A percentile compares a stretch with the other conserved stretches of the same genome.
Conservation (phyloP, 2,797 vertebrate genomes). For the Halcyon chelicuti region DNA sequence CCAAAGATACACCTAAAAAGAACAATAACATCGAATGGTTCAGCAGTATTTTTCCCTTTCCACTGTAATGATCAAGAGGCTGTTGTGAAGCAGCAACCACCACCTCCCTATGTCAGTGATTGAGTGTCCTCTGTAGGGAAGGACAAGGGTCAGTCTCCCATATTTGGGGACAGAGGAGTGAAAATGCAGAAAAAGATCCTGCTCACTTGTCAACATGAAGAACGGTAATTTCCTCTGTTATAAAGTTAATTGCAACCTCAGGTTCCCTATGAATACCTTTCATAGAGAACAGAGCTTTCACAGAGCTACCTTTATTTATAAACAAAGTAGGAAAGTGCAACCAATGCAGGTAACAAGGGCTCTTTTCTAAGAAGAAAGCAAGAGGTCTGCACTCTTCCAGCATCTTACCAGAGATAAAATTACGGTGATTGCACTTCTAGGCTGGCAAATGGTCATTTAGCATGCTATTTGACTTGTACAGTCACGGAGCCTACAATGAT, state of each 20-base stretch:
- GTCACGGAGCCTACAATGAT: background rate
- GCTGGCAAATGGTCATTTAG: constrained; percentile 5
- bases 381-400: background rate
- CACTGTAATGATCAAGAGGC: background rate
- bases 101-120: background rate
- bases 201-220: background rate
- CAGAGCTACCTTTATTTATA: background rate
- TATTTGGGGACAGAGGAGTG: background rate
- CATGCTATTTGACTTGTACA: background rate
- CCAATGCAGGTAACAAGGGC: background rate
- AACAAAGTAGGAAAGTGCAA: background rate
- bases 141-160: background rate
- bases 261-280: background rate
- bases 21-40: background rate
- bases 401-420: constrained; percentile 18
- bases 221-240: background rate
- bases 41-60: background rate
- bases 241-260: background rate
- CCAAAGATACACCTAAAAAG: background rate
- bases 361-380: constrained; percentile 25
- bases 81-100: background rate
- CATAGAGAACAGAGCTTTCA: background rate
- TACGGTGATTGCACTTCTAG: background rate
- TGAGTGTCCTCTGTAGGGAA: background rate
- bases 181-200: background rate